Evolutionary conservation across 2,888 invertebrate genomes (phyloP).

Genomic region (Pollenia amentaria): DNA sequence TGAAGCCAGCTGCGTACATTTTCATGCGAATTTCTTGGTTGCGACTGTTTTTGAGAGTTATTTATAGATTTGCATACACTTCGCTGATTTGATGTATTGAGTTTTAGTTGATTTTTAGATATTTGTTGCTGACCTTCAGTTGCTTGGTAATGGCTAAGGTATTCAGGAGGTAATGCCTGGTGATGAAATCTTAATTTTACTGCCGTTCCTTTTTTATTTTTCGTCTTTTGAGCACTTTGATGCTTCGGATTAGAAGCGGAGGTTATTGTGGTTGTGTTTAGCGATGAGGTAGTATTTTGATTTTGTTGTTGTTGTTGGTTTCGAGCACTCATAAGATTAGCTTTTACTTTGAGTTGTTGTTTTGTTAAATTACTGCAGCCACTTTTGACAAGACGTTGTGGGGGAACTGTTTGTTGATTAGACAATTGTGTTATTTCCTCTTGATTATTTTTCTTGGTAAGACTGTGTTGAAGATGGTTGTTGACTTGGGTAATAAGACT

Average conservation of each 20-base stretch:
- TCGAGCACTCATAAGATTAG: constrained; percentile 79
- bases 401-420: not conserved
- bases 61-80: constrained; percentile 81
- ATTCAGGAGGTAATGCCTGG: constrained; percentile 91
- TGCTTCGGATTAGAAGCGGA: constrained; percentile 36
- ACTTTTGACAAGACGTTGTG: constrained; percentile 67
- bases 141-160: constrained; percentile 92
- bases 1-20: constrained; percentile 91
- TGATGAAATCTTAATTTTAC: constrained; percentile 92
- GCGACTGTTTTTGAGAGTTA: constrained; percentile 30
- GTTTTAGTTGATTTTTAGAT: constrained; percentile 82
- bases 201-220: constrained; percentile 59
- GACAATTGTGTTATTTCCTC: constrained; percentile 12
- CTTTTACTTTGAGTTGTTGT: constrained; percentile 81
- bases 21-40: constrained; percentile 85
- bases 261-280: not conserved
- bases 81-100: constrained; percentile 69
- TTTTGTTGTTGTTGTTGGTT: constrained; percentile 62
- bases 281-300: constrained; percentile 15
- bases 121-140: constrained; percentile 86
- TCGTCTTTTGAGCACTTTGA: constrained; percentile 48
- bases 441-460: constrained; percentile 31
- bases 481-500: constrained; percentile 74
- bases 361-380: constrained; percentile 79
- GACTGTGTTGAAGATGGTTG: constrained; percentile 26